Percentiles rank a stretch among this genome's conserved stretches.
These are phyloP conservation scores for Chaetodon trifasciatus DNA, from an alignment of 2,797 vertebrate genomes.

Conservation along the genomic window DNA sequence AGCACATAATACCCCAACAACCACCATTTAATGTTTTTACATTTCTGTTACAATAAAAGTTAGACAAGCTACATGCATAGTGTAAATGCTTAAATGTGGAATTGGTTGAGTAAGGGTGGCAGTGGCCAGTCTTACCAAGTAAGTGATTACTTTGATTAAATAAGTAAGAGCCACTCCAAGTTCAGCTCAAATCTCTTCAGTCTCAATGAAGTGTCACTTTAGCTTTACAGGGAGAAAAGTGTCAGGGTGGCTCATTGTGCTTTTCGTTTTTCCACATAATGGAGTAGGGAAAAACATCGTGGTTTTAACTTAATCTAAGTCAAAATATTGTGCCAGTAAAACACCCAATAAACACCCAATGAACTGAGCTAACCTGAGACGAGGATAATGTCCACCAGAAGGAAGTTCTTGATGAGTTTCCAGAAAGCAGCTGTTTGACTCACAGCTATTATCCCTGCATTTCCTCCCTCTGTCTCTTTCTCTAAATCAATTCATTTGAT, in stretches of 20 bases:
- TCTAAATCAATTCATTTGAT: slow-evolving; percentile 57
- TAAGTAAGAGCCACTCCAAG: not conserved
- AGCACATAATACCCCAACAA: not conserved
- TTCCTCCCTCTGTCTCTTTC: slow-evolving; percentile 17
- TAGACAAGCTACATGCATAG: not conserved
- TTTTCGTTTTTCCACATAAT: slow-evolving; percentile 13
- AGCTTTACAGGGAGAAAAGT: not conserved
- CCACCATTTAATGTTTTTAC: not conserved
- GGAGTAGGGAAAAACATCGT: not conserved
- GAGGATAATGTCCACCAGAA: slow-evolving; percentile 12
- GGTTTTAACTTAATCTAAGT: slow-evolving; percentile 17
- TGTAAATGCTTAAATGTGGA: not conserved
- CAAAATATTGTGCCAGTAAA: slow-evolving; percentile 37
- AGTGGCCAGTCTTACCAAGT: not conserved
- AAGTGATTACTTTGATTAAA: slow-evolving; percentile 6
- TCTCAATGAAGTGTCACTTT: not conserved
- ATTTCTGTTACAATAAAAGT: not conserved
- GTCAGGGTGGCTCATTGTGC: not conserved
- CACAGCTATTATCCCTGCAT: not conserved
- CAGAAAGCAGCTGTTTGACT: slow-evolving; percentile 22
- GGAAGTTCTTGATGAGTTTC: slow-evolving; percentile 25
- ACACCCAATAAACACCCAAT: slow-evolving; percentile 46
- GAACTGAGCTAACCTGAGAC: slow-evolving; percentile 16
- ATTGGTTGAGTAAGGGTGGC: not conserved
- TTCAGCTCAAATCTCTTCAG: not conserved